A percentile compares a stretch with the other conserved stretches of the same genome.
These are phyloP conservation scores for Drosophila jambulina DNA, from an alignment of 1,140 invertebrate species.

Conservation along the genomic window DNA sequence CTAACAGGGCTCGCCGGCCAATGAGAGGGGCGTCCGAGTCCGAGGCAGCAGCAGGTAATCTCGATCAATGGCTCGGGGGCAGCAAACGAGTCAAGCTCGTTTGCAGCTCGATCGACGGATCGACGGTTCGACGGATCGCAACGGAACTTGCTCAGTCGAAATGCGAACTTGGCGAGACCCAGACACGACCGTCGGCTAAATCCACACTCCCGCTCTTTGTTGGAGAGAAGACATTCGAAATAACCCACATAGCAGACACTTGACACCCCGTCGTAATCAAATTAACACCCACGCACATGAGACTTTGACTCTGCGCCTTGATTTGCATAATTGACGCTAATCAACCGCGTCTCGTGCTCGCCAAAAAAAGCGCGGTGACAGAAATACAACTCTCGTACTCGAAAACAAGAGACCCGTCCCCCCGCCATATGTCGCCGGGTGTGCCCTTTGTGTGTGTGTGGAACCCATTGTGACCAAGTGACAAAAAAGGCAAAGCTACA, in stretches of 20 bases:
- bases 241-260: conserved; percentile 37
- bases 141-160: conserved; percentile 75
- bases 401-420: conserved; percentile 17
- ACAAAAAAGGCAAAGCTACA: conserved; percentile 42
- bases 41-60: conserved; percentile 57
- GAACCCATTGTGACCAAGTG: conserved; percentile 67
- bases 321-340: conserved; percentile 82
- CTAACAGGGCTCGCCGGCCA: conserved; percentile 13
- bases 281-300: conserved; percentile 80
- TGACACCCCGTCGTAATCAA: conserved; percentile 67
- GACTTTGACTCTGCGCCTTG: conserved; percentile 47
- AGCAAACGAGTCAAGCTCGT: conserved; percentile 75
- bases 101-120: conserved; percentile 53
- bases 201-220: not conserved
- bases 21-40: not conserved
- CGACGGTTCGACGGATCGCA: conserved; percentile 45
- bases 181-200: conserved; percentile 70
- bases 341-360: conserved; percentile 63
- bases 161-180: conserved; percentile 76
- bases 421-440: conserved; percentile 36
- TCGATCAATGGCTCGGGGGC: conserved; percentile 69
- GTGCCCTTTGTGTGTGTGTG: conserved; percentile 34
- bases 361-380: conserved; percentile 31
- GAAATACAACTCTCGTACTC: conserved; percentile 11
- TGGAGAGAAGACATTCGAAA: not conserved